Evolutionary conservation across 2,888 invertebrate genomes (phyloP).

Genomic region (Leucoma salicis): DNA sequence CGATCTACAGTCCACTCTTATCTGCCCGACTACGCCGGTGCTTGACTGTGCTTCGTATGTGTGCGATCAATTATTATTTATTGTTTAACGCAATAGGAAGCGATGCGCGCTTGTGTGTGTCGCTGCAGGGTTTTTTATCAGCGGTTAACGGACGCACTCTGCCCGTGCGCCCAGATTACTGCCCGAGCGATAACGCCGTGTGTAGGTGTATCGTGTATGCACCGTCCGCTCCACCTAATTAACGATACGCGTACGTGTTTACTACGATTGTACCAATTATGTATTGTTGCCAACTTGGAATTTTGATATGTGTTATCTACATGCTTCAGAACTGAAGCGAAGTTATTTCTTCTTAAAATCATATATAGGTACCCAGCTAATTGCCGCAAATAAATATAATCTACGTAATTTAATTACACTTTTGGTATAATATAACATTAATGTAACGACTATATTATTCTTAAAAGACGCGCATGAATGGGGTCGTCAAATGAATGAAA

Average conservation of each 20-base stretch:
- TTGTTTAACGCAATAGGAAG: slow-evolving; percentile 57
- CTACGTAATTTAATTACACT: too few species aligned
- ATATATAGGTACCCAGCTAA: too few species aligned
- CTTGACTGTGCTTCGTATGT: slow-evolving; percentile 20
- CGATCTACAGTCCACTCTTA: slow-evolving; percentile 46
- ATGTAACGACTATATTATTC: too few species aligned
- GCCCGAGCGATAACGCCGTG: slow-evolving; percentile 36
- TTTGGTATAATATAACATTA: too few species aligned
- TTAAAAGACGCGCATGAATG: slow-evolving; percentile 22
- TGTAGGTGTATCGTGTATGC: slow-evolving; percentile 51
- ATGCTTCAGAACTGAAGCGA: too few species aligned
- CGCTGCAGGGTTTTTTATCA: slow-evolving; percentile 58
- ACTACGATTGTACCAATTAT: background rate
- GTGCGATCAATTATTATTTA: slow-evolving; percentile 58
- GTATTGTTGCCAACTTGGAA: background rate
- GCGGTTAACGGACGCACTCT: slow-evolving; percentile 66
- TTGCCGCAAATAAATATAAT: too few species aligned
- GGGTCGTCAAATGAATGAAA: slow-evolving; percentile 4
- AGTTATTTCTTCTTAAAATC: too few species aligned
- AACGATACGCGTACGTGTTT: slow-evolving; percentile 22
- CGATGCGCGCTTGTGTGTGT: slow-evolving; percentile 47
- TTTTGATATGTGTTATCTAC: background rate
- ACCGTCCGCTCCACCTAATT: slow-evolving; percentile 61
- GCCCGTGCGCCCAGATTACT: slow-evolving; percentile 59
- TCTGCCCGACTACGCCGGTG: slow-evolving; percentile 34